phyloP scores from a whole-genome alignment of 2,888 invertebrate species.

The Sussaba pulchella region DNA sequence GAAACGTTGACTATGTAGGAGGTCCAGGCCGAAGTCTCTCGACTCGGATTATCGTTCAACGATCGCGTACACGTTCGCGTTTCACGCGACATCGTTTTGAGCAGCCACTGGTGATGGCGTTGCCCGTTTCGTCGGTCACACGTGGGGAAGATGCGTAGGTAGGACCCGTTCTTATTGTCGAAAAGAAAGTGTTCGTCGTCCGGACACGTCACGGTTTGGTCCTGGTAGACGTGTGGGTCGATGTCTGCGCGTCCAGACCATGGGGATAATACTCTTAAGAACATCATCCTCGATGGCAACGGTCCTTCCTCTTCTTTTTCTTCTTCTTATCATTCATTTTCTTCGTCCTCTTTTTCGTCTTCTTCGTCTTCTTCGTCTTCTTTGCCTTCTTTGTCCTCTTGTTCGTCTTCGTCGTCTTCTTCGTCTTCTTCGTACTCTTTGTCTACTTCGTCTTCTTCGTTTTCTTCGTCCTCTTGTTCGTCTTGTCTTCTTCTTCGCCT shows the following conservation, averaged over 20 bases:
- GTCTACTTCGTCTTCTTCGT: no score
- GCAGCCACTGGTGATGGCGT: slow-evolving; percentile 22
- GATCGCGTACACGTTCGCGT: slow-evolving; percentile 32
- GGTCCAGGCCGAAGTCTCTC: slow-evolving; percentile 19
- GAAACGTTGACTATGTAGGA: slow-evolving; percentile 6
- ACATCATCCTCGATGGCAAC: slow-evolving; percentile 51
- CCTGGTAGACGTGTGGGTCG: slow-evolving; percentile 60
- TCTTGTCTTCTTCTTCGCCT: no score
- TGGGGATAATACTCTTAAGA: slow-evolving; percentile 43
- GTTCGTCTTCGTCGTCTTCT: no score
- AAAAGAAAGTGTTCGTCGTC: slow-evolving; percentile 69
- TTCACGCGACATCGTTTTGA: slow-evolving; percentile 32
- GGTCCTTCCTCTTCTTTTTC: slow-evolving; percentile 18
- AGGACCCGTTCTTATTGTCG: slow-evolving; percentile 71
- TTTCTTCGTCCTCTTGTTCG: no score
- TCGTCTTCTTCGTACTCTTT: no score
- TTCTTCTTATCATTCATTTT: no score
- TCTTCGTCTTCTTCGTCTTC: no score
- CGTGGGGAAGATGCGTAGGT: slow-evolving; percentile 62
- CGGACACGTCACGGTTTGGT: slow-evolving; percentile 66
- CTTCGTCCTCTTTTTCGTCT: no score
- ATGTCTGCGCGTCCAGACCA: slow-evolving; percentile 40
- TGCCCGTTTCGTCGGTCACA: background rate
- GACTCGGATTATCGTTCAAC: slow-evolving; percentile 28
- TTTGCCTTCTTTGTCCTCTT: no score